phyloP scores from a whole-genome alignment of 2,888 invertebrate genomes.

The Netelia virgata region DNA sequence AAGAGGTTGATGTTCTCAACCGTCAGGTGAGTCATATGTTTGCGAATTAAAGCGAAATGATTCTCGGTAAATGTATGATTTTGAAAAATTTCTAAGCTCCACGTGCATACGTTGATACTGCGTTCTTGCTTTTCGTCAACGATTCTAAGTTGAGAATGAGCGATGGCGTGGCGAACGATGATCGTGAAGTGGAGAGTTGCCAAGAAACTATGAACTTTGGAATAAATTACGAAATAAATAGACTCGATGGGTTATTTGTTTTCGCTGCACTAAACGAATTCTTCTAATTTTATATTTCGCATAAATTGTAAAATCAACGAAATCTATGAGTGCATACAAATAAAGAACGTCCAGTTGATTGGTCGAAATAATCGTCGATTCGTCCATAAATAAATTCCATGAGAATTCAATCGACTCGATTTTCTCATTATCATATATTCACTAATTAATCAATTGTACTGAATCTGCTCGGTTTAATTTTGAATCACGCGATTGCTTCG shows the following conservation, averaged over 20 bases:
- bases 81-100: conserved; percentile 3
- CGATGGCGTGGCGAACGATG: conserved; percentile 37
- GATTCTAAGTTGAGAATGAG: conserved; percentile 58
- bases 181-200: conserved; percentile 48
- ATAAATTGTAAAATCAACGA: no score
- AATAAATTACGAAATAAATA: conserved; percentile 53
- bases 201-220: conserved; percentile 50
- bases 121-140: conserved; percentile 45
- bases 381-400: no score
- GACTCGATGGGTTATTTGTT: conserved; percentile 32
- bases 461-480: not conserved
- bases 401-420: no score
- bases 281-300: not conserved
- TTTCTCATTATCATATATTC: no score
- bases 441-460: no score
- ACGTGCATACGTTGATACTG: conserved; percentile 30
- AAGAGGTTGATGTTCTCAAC: conserved; percentile 86
- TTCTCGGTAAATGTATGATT: not conserved
- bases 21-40: conserved; percentile 87
- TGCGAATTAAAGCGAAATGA: not conserved
- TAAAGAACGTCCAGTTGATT: not conserved
- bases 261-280: conserved; percentile 5
- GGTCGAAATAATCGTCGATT: no score
- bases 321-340: no score
- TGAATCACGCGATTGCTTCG: not conserved